phyloP scores from a whole-genome alignment of 2,888 invertebrate genomes.

The Aleiodes testaceus region DNA sequence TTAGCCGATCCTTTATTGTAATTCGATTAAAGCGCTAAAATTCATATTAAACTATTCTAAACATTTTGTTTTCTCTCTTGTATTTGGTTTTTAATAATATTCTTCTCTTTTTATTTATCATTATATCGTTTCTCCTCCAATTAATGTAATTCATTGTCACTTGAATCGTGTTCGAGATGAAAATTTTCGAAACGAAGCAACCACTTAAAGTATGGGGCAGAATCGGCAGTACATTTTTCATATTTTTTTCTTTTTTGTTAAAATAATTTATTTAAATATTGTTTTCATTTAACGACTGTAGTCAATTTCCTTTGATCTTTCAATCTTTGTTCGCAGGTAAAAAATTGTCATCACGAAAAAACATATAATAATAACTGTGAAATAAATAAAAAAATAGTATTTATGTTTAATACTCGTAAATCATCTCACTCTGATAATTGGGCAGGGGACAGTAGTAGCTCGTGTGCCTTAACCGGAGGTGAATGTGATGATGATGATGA shows the following conservation, averaged over 20 bases:
- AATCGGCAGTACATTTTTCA: constrained; percentile 63
- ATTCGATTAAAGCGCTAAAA: constrained; percentile 52
- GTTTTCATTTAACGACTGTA: constrained; percentile 27
- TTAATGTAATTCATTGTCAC: neutral
- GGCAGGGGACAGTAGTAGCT: constrained; percentile 67
- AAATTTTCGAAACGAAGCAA: constrained; percentile 26
- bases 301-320: neutral
- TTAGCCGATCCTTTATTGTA: constrained; percentile 63
- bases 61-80: constrained; percentile 44
- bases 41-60: constrained; percentile 55
- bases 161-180: neutral
- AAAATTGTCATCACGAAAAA: constrained; percentile 21
- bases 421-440: constrained; percentile 64
- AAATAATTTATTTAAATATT: too few relatives aligned
- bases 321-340: constrained; percentile 1
- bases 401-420: neutral
- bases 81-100: neutral
- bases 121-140: constrained; percentile 33
- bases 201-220: constrained; percentile 44
- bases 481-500: constrained; percentile 50
- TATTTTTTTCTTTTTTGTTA: neutral
- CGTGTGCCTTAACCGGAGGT: constrained; percentile 59
- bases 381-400: constrained; percentile 22
- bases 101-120: constrained; percentile 28
- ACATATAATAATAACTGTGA: neutral